Evolutionary conservation across 1,140 invertebrate genomes (phyloP), one percentile per base, ranked within the genome.

Genomic region (Ganaspis sp.): DNA sequence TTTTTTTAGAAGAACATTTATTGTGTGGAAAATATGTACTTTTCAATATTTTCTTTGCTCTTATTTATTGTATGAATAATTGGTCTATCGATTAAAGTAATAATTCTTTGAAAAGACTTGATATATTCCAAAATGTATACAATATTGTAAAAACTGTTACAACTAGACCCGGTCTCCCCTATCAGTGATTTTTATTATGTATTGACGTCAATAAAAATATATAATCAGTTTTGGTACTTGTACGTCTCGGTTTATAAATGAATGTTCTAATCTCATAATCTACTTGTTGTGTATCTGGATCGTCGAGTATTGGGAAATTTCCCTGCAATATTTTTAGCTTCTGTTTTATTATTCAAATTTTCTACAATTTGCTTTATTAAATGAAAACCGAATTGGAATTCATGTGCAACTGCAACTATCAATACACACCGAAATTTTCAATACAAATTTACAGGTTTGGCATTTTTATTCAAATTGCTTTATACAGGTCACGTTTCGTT

Each of bases 381-480:
- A 26, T 29, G 58, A 64, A 64, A 58, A 23, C 19, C 8, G 12
- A 58, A 58, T 58, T 23, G 21, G 19, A 58, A 58, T 58, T 21
- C 21, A 54, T 17, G 4, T 54, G 49, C 19, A 54, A 54, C 49
- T 23, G 21, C 1, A 11, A 58, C 53, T 58, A 58, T 58, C 53
- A 23, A 58, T 21, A 23, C 19, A 58, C 8, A 9, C 21, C 0
- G 9, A 49, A 58, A 58, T 23, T 54, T 21, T 58, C 21, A 23
- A 23, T 58, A 58, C 8, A 23, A 58, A 11, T 11, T 58, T 58
- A 58, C 53, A 58, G 11, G 23, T 23, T 21, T 6, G 9, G 12
- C 53, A 58, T 58, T 58, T 58, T 58, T 58, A 58, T 58, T 58
- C 19, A 58, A 58, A 58, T 23, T 58, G 9, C 53, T 58, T 5